Base-by-base conservation (phyloP, 2,888 invertebrate genomes). In the Suillia variegata region DNA sequence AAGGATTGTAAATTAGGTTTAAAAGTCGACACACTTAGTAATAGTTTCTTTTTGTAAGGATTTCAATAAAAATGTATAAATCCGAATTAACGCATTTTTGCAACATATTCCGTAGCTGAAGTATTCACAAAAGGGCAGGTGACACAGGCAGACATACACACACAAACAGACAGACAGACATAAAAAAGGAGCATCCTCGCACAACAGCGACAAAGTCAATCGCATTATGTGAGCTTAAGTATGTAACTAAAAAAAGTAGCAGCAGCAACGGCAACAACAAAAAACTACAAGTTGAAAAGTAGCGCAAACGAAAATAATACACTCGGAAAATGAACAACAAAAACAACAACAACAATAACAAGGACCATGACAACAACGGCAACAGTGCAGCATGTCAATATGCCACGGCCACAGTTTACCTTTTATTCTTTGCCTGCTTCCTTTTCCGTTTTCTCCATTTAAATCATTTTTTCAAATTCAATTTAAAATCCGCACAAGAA, bases 161-260 rank as follows among this genome's bases (percentile, higher is more conserved):
- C 21, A 4, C 42, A 31, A 22, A 52, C 13, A 4, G 34, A 33
- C 31, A 31, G n/a, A 24, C 2, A 48, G 33, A 12, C 59, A 31
- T 13, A 22, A 20, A 38, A 52, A 1, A 22, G 42, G 4, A 52
- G 54, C 61, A 66, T 5, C 18, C 17, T 4, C 49, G 61, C 61
- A 66, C 62, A 65, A 61, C 62, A 67, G 60, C 67, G 62, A 61
- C 67, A 68, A 56, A 62, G 70, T 66, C 63, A 52, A 52, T 52
- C 52, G 52, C 21, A 33, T 52, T 52, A 52, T 20, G 13, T 33
- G 34, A 52, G 52, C 52, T 52, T 52, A 52, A 52, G 21, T 52
- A 34, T 52, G 34, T 52, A 34, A 18, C 15, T 18, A 8, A 20
- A 34, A 52, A 20, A 34, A 20, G 34, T 20, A 33, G 34, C 52